phyloP scores from a whole-genome alignment of 2,113 vertebrate genomes.

The Myotis brandtii region DNA sequence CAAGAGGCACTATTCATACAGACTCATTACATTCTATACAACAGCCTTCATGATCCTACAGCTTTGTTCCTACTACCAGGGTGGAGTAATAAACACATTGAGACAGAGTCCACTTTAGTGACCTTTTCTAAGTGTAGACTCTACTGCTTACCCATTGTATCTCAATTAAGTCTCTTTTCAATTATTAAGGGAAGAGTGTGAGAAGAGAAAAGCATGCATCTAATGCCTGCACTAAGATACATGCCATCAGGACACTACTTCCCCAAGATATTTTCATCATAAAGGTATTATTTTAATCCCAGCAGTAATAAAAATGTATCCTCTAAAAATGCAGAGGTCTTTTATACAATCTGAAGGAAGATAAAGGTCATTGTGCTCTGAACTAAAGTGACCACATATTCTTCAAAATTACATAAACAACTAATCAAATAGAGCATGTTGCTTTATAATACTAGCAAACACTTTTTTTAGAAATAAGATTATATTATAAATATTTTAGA shows the following conservation, averaged over 20 bases:
- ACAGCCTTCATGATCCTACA: not conserved
- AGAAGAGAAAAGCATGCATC: not conserved
- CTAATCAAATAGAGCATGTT: not conserved
- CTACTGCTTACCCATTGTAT: not conserved
- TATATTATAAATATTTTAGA: not conserved
- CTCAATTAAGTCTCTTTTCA: not conserved
- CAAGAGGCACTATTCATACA: not conserved
- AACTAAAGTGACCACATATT: not conserved
- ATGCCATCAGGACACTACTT: not conserved
- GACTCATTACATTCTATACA: not conserved
- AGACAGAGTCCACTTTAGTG: not conserved
- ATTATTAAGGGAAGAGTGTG: not conserved
- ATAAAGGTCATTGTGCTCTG: not conserved
- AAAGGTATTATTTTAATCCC: not conserved
- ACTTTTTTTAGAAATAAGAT: not conserved
- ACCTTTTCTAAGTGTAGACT: not conserved
- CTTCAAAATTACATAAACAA: not conserved
- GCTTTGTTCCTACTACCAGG: not conserved
- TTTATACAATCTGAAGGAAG: not conserved
- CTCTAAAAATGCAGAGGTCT: not conserved
- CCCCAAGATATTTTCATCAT: not conserved
- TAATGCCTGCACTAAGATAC: not conserved
- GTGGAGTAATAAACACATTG: not conserved
- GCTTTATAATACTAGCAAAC: not conserved
- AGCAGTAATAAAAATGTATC: not conserved